phyloP scores from a whole-genome alignment of 1,140 invertebrate species.

The Drosophila malerkotliana region DNA sequence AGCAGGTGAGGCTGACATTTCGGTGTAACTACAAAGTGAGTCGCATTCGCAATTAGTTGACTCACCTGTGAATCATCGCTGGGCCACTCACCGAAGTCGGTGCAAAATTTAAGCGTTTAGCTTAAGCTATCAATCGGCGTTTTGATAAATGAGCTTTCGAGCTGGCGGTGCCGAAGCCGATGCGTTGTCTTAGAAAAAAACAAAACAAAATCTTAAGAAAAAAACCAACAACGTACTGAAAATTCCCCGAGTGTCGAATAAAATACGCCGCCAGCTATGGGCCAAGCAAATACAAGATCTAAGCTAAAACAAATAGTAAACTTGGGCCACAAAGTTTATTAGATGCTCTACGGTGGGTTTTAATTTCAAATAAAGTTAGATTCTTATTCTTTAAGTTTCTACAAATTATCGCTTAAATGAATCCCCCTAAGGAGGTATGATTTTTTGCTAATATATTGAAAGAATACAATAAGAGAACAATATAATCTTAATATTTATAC shows the following conservation, averaged over 20 bases:
- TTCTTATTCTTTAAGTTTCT: background rate
- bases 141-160: slow-evolving; percentile 73
- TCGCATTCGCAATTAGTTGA: slow-evolving; percentile 57
- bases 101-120: slow-evolving; percentile 56
- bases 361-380: background rate
- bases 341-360: slow-evolving; percentile 21
- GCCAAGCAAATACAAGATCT: slow-evolving; percentile 66
- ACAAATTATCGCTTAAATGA: no score
- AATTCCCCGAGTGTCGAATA: slow-evolving; percentile 58
- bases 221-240: slow-evolving; percentile 46
- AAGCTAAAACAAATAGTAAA: slow-evolving; percentile 38
- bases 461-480: no score
- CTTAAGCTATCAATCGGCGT: slow-evolving; percentile 64
- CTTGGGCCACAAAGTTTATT: background rate
- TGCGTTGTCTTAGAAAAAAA: slow-evolving; percentile 57
- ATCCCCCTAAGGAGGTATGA: no score
- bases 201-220: slow-evolving; percentile 4
- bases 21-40: slow-evolving; percentile 34
- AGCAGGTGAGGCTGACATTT: slow-evolving; percentile 45
- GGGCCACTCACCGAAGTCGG: slow-evolving; percentile 38
- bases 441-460: no score
- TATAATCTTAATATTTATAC: background rate
- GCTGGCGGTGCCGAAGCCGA: slow-evolving; percentile 15
- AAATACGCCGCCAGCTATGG: slow-evolving; percentile 73
- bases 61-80: slow-evolving; percentile 62